These are phyloP conservation scores for Eolophus roseicapilla DNA, from an alignment of 2,113 vertebrate species.

Conservation along the genomic window DNA sequence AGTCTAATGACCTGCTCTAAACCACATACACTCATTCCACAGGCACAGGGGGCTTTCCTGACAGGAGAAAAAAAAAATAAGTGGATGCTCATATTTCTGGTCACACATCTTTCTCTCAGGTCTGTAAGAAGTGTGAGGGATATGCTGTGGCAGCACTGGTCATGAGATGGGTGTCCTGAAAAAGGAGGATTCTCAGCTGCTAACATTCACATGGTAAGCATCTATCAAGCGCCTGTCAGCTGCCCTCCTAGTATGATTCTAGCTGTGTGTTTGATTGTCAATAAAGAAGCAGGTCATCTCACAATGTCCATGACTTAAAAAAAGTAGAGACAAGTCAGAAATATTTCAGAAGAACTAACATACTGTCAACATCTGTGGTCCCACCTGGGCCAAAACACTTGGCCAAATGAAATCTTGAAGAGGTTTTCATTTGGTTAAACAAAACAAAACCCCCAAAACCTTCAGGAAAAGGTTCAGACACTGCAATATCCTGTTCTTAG, in stretches of 20 bases:
- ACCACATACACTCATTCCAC: background rate
- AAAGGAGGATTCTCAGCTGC: background rate
- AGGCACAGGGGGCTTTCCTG: background rate
- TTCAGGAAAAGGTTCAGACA: background rate
- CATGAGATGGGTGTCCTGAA: background rate
- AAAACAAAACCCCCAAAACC: background rate
- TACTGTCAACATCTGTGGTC: background rate
- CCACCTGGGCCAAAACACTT: background rate
- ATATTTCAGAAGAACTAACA: background rate
- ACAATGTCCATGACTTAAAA: background rate
- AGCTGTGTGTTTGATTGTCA: background rate
- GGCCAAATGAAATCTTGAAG: background rate
- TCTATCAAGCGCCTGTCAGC: background rate
- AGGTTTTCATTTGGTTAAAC: background rate
- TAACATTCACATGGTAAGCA: background rate
- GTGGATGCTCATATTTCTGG: conserved; percentile 32
- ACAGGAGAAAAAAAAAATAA: background rate
- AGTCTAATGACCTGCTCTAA: background rate
- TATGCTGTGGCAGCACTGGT: background rate
- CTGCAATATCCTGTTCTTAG: background rate
- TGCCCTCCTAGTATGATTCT: background rate
- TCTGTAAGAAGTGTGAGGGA: conserved; percentile 12
- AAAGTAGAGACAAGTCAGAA: background rate
- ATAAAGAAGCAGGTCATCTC: background rate
- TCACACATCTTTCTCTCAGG: background rate